Evolutionary conservation across 2,797 vertebrate genomes (phyloP).

Genomic region (Smutsia temminckii): DNA sequence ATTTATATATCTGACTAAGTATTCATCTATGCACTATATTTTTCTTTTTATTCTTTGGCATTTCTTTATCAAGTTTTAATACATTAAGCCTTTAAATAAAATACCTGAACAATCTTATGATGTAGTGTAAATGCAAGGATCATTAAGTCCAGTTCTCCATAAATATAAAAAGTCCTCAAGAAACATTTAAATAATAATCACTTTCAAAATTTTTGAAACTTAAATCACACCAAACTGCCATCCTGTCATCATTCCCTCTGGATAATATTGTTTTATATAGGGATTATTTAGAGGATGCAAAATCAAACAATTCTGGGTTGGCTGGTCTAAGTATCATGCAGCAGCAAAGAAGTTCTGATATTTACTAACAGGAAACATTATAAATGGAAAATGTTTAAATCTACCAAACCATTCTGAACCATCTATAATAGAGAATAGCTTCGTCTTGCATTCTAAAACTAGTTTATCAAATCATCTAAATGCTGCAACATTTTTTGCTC

Average conservation of each 20-base stretch:
- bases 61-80: not conserved
- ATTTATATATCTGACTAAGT: not conserved
- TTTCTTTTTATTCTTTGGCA: slow-evolving; percentile 3
- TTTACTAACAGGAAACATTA: slow-evolving; percentile 67
- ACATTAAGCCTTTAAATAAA: slow-evolving; percentile 20
- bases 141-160: not conserved
- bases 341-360: slow-evolving; percentile 53
- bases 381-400: slow-evolving; percentile 62
- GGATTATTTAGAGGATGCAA: slow-evolving; percentile 59
- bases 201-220: not conserved
- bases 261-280: slow-evolving; percentile 15
- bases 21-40: not conserved
- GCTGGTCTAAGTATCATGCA: slow-evolving; percentile 64
- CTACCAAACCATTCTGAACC: slow-evolving; percentile 51
- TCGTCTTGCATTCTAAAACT: slow-evolving; percentile 46
- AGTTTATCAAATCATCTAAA: slow-evolving; percentile 10
- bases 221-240: not conserved
- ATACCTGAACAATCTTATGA: not conserved
- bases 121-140: not conserved
- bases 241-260: not conserved
- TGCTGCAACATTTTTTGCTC: slow-evolving; percentile 10
- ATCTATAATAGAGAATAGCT: slow-evolving; percentile 61
- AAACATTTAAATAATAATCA: not conserved
- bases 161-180: not conserved
- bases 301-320: slow-evolving; percentile 57